phyloP scores from a whole-genome alignment of 2,113 vertebrate species.

The Epinephelus moara region DNA sequence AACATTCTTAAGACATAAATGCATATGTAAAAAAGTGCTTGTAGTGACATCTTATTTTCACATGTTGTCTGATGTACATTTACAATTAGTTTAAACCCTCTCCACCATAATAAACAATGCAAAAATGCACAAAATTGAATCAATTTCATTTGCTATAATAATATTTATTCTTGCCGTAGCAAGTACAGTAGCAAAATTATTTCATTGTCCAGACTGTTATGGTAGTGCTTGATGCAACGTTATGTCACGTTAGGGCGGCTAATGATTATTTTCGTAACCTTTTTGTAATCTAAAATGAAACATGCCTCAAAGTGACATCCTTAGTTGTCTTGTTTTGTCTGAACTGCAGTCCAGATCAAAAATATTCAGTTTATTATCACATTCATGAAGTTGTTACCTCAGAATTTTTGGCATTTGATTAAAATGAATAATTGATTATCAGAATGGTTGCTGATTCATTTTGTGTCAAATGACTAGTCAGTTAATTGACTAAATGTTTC shows the following conservation, averaged over 20 bases:
- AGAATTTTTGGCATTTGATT: too few species aligned
- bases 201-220: neutral
- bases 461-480: too few species aligned
- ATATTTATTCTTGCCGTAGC: neutral
- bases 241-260: neutral
- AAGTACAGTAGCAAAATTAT: neutral
- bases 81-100: neutral
- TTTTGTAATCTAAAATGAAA: too few species aligned
- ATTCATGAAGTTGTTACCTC: too few species aligned
- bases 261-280: neutral
- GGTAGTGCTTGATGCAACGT: neutral
- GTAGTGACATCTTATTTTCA: neutral
- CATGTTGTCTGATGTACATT: neutral
- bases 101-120: too few species aligned
- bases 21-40: neutral
- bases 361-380: too few species aligned
- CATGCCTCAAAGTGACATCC: neutral
- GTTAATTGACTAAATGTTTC: too few species aligned
- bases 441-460: too few species aligned
- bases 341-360: too few species aligned
- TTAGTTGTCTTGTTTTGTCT: neutral
- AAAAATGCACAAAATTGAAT: too few species aligned
- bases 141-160: neutral
- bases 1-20: neutral
- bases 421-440: too few species aligned